Evolutionary conservation across 2,888 invertebrate genomes (phyloP), one percentile per base, ranked within the genome.

Genomic region (Tachina fera): DNA sequence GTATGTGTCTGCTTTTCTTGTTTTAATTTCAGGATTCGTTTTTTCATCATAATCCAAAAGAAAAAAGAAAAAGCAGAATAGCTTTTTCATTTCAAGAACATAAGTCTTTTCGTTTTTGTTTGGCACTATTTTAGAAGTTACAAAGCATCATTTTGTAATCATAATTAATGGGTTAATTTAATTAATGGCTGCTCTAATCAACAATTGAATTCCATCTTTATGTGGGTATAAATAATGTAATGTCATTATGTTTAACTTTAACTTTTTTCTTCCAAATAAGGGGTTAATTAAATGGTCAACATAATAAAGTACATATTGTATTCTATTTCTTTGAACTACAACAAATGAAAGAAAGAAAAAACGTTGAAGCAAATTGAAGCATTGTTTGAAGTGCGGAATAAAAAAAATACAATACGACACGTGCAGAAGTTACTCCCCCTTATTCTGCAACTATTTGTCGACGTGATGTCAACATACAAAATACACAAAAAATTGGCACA

Each of bases 281-380:
- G 58, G 80, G 72, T 80, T 74, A 80, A 80, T 74, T 80, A 74
- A 80, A 31, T 45, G 80, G 80, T 74, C 80, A 74, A 60, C 72
- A 70, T 49, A 80, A 80, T 65, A 39, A 53, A 65, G 43, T 43
- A n/a, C n/a, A n/a, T n/a, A 6, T 1, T 19, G 6, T 19, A 13
- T 19, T 45, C 58, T 39, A 31, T 9, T 49, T 11, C 60, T 56
- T 53, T 53, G 51, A 53, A 53, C 16, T 19, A 53, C 31, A 31
- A 31, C 31, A 31, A 31, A 6, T 31, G 5, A 31, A 31, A 31
- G 31, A 31, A 31, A 31, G 31, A 5, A 31, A 31, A 31, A 31
- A 31, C 6, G 6, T 31, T 31, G 31, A 31, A 31, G 5, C 31
- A 53, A 53, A 56, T 65, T 45, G 31, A 5, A 47, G 8, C 19